Evolutionary conservation across 2,113 vertebrate genomes (phyloP), one percentile per base, ranked within the genome.

Genomic region (Bubo blakistoni): DNA sequence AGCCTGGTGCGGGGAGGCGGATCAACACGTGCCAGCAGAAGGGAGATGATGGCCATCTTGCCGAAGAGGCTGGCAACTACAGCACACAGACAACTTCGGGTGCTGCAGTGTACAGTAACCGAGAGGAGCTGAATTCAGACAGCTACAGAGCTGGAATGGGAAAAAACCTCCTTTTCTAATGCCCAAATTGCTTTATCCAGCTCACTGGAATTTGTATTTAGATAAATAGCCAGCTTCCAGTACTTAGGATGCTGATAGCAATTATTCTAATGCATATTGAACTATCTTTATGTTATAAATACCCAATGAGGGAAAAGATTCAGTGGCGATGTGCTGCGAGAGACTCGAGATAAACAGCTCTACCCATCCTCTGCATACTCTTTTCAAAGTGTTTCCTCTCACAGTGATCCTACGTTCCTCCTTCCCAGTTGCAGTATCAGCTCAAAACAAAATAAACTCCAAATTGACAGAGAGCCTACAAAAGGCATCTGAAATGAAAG

Each of bases 81-180:
- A 0, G 27, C 2, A 22, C 40, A 2, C 51, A 3, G 44, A 13
- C 81, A 72, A 4, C 58, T 47, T 4, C 0, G 79, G 59, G 1
- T 2, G 26, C 81, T 20, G 55, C 18, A 7, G 29, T 4, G 32
- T 21, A 36, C 10, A 5, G 66, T 3, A 44, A 54, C 16, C 7
- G 16, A 55, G 13, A n/a, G 5, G 11, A 30, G 62, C 70, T 15
- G 36, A n/a, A 20, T 6, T 16, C 78, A 9, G 15, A 2, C 0
- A 0, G 47, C 29, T 17, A 38, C 24, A 2, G 36, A 36, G 66
- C 40, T 16, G 66, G 11, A 40, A 6, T 32, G 19, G 44, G 44
- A 46, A 46, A 54, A 76, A 54, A 52, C 4, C 20, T 58, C 29
- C 61, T 52, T 32, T 34, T n/a, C 9, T 44, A 44, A 42, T 3